Percentiles rank a stretch among this genome's conserved stretches.
These are phyloP conservation scores for Idaea aversata DNA, from an alignment of 2,888 invertebrate species.

Conservation along the genomic window DNA sequence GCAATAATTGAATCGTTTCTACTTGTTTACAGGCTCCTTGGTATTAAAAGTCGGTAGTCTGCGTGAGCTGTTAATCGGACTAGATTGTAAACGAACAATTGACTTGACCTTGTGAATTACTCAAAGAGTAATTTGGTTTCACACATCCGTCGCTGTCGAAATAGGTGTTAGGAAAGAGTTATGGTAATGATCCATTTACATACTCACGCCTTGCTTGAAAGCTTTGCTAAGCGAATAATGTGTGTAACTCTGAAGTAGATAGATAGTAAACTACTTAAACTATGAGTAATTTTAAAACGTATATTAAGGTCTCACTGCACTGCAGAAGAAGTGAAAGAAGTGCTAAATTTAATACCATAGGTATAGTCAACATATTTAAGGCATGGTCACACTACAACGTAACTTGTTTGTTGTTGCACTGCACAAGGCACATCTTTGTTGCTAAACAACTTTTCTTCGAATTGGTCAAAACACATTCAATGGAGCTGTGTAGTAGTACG, in stretches of 20 bases:
- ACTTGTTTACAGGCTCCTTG: too few relatives aligned
- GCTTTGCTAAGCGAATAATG: neutral
- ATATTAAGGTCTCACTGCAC: neutral
- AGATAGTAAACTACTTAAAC: neutral
- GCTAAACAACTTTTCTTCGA: neutral
- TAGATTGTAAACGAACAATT: slow-evolving; percentile 47
- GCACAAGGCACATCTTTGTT: too few relatives aligned
- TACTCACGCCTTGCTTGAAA: neutral
- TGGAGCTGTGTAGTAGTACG: neutral
- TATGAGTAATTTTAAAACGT: neutral
- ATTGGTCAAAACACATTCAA: neutral
- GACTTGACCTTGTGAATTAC: slow-evolving; percentile 45
- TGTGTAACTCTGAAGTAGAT: neutral
- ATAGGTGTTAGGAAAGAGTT: neutral
- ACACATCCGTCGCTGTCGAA: slow-evolving; percentile 1
- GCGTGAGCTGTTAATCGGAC: slow-evolving; percentile 25
- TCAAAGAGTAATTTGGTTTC: slow-evolving; percentile 33
- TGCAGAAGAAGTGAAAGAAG: too few relatives aligned
- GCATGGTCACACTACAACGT: neutral
- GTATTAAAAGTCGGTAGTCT: neutral
- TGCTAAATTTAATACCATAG: too few relatives aligned
- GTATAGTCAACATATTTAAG: neutral
- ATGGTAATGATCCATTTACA: neutral
- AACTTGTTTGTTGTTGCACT: too few relatives aligned
- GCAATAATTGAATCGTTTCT: neutral